These are phyloP conservation scores for Pao palembangensis DNA, from an alignment of 2,113 vertebrate species.

Conservation along the genomic window DNA sequence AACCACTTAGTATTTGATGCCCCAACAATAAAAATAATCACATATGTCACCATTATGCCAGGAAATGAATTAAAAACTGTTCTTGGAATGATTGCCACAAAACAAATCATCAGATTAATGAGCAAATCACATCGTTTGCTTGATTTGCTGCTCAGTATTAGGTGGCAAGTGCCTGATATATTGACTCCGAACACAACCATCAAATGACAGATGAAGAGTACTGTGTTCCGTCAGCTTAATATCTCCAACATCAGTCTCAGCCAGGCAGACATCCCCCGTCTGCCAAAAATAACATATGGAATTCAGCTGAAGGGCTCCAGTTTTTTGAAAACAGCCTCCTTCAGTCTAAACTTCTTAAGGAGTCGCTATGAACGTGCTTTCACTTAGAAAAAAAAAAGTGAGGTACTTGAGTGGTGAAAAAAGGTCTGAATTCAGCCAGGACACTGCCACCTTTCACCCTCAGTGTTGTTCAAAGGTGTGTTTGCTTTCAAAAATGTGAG, in stretches of 20 bases:
- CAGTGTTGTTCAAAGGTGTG: conserved; percentile 88
- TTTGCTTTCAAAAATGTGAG: conserved; percentile 79
- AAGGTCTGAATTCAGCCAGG: conserved; percentile 75
- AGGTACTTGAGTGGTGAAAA: conserved; percentile 78
- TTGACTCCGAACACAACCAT: conserved; percentile 73
- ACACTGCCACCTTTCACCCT: conserved; percentile 94
- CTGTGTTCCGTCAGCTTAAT: conserved; percentile 88
- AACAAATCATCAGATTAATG: no score
- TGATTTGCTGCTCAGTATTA: conserved; percentile 41
- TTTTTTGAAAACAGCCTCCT: conserved; percentile 83
- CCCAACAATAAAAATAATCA: neutral
- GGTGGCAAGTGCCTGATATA: conserved; percentile 78
- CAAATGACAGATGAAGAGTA: conserved; percentile 81
- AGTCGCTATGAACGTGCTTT: conserved; percentile 82
- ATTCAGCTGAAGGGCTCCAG: conserved; percentile 78
- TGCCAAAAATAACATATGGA: conserved; percentile 93
- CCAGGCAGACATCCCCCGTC: conserved; percentile 82
- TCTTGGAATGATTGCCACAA: no score
- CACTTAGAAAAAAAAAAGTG: conserved; percentile 42
- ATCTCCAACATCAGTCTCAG: conserved; percentile 78
- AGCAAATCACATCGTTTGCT: no score
- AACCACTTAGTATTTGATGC: neutral
- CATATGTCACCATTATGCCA: no score
- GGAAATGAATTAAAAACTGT: no score
- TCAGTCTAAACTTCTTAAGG: conserved; percentile 90